phyloP scores from a whole-genome alignment of 2,888 invertebrate genomes.

The Toxonevra muliebris region DNA sequence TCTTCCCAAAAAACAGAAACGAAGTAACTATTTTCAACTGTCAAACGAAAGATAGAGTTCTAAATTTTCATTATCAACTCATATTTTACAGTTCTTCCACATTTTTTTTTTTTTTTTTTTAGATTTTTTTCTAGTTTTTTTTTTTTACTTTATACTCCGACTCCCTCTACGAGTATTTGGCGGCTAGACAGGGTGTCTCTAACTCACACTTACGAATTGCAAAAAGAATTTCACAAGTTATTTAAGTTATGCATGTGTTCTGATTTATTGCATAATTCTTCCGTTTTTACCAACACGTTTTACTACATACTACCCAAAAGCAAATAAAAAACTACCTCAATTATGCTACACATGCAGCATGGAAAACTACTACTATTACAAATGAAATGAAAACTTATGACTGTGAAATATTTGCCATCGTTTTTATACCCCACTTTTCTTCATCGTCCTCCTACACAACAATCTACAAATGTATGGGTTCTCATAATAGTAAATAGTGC shows the following conservation, averaged over 20 bases:
- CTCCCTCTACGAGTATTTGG: background rate
- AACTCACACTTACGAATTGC: background rate
- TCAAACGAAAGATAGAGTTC: slow-evolving; percentile 23
- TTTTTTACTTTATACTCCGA: background rate
- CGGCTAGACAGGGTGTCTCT: slow-evolving; percentile 31
- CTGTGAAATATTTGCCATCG: slow-evolving; percentile 25
- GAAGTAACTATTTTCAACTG: slow-evolving; percentile 23
- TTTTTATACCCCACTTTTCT: no score
- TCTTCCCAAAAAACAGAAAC: background rate
- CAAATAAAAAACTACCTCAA: background rate
- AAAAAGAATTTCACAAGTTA: slow-evolving; percentile 20
- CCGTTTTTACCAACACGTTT: no score
- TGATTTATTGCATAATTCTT: slow-evolving; percentile 42
- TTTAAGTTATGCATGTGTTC: slow-evolving; percentile 41
- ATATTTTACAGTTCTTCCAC: slow-evolving; percentile 29
- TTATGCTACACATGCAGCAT: background rate
- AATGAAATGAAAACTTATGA: slow-evolving; percentile 47
- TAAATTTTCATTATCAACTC: slow-evolving; percentile 36
- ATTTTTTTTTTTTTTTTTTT: slow-evolving; percentile 10
- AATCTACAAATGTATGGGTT: no score
- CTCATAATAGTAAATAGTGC: no score
- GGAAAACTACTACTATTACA: no score
- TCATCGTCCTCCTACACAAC: no score
- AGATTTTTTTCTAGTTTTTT: background rate
- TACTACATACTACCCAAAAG: no score